Conservation (phyloP, 2,797 vertebrate genomes). For the Hemibagrus guttatus region DNA sequence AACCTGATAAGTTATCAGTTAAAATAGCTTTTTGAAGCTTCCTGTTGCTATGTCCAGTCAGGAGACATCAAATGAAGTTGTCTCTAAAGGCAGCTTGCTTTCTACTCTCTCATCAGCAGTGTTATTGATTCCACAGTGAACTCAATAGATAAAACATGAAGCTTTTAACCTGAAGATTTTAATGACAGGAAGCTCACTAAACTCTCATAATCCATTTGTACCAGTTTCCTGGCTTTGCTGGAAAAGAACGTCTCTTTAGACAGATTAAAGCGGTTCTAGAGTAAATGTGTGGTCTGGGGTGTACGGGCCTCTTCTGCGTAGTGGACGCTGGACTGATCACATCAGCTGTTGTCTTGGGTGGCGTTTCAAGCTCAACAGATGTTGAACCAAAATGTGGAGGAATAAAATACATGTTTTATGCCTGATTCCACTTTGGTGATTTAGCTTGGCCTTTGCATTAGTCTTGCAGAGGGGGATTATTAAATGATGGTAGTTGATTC, state of each 20-base stretch:
- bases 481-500: background rate
- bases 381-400: background rate
- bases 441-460: background rate
- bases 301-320: background rate
- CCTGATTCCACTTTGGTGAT: background rate
- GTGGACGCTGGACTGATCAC: constrained; percentile 1
- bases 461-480: background rate
- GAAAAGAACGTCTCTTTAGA: constrained; percentile 16
- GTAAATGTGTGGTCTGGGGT: constrained; percentile 57
- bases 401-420: background rate
- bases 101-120: constrained; percentile 26
- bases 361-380: background rate
- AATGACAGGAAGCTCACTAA: constrained; percentile 3
- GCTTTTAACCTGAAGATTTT: constrained; percentile 35
- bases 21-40: background rate
- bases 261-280: constrained; percentile 58
- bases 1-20: background rate
- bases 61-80: background rate
- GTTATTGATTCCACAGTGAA: constrained; percentile 11
- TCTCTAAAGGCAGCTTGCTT: background rate
- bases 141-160: constrained; percentile 7
- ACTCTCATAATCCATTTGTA: constrained; percentile 14
- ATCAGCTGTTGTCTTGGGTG: constrained; percentile 18
- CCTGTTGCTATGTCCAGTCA: background rate
- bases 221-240: background rate